Percentiles rank a stretch among this genome's conserved stretches.
Evolutionary conservation across 2,113 vertebrate genomes (phyloP).

Genomic region (Cephalopterus ornatus): DNA sequence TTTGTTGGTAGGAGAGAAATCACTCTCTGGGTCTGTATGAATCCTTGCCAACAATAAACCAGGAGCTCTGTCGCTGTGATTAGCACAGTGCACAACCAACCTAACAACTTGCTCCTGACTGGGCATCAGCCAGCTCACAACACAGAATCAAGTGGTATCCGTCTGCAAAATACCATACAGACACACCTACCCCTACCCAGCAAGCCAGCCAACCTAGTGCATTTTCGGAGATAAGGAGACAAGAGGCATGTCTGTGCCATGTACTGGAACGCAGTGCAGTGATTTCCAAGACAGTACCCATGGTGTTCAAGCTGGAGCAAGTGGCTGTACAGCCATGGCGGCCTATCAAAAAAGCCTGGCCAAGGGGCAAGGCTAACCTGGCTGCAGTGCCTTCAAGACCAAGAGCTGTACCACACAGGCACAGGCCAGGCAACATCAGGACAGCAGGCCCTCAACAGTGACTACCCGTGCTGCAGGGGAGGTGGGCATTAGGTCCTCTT

Average conservation of each 20-base stretch:
- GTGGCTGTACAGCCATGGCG: neutral
- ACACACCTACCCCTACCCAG: neutral
- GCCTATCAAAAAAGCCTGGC: neutral
- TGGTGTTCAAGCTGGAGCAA: fast-evolving
- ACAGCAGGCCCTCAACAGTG: neutral
- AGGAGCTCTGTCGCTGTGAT: neutral
- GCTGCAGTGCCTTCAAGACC: neutral
- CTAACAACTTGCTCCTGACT: neutral
- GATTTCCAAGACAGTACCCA: fast-evolving
- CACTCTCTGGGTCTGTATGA: neutral
- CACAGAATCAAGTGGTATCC: neutral
- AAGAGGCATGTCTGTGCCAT: neutral
- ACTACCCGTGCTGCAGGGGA: neutral
- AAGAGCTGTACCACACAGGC: neutral
- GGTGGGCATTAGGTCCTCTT: neutral
- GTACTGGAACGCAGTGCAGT: neutral
- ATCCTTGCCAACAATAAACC: neutral
- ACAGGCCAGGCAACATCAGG: neutral
- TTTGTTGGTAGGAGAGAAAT: neutral
- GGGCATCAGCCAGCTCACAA: neutral
- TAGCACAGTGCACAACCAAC: neutral
- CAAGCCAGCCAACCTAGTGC: neutral
- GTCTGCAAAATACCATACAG: neutral
- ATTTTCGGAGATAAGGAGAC: neutral
- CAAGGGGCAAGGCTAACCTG: neutral